phyloP scores from a whole-genome alignment of 2,113 vertebrate species.

The Limanda limanda region DNA sequence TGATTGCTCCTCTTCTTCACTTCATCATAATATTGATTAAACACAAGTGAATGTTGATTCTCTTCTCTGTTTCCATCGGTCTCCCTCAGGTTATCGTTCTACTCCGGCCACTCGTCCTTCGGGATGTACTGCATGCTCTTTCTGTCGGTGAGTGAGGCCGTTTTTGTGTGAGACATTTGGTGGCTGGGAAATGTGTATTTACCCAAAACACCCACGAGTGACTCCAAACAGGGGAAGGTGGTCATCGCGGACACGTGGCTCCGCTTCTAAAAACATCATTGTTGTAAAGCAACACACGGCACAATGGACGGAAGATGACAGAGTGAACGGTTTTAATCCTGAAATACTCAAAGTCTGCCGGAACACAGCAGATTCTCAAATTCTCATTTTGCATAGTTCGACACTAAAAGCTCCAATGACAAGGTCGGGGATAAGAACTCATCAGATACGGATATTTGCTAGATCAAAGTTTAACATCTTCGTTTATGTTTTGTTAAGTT shows the following conservation, averaged over 20 bases:
- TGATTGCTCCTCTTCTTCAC: too few relatives aligned
- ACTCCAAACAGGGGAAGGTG: conserved; percentile 38
- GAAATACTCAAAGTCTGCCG: neutral
- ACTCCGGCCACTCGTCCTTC: conserved; percentile 96
- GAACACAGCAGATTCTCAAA: neutral
- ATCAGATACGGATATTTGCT: too few relatives aligned
- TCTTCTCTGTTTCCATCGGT: neutral
- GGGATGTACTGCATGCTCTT: conserved; percentile 99
- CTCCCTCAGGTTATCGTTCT: conserved; percentile 90
- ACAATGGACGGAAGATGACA: conserved; percentile 49
- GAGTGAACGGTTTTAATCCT: neutral
- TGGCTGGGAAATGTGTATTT: conserved; percentile 25
- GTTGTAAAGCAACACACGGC: conserved; percentile 32
- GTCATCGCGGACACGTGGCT: neutral
- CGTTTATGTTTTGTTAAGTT: too few relatives aligned
- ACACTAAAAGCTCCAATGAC: too few relatives aligned
- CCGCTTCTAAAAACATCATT: conserved; percentile 56
- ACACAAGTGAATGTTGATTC: neutral
- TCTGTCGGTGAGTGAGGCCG: conserved; percentile 87
- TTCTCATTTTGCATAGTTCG: too few relatives aligned
- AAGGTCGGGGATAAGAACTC: too few relatives aligned
- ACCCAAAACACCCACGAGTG: conserved; percentile 28
- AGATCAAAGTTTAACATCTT: too few relatives aligned
- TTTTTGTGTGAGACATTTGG: neutral
- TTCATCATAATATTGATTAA: neutral